phyloP scores from a whole-genome alignment of 1,140 invertebrate genomes.

The Cotesia vestalis region DNA sequence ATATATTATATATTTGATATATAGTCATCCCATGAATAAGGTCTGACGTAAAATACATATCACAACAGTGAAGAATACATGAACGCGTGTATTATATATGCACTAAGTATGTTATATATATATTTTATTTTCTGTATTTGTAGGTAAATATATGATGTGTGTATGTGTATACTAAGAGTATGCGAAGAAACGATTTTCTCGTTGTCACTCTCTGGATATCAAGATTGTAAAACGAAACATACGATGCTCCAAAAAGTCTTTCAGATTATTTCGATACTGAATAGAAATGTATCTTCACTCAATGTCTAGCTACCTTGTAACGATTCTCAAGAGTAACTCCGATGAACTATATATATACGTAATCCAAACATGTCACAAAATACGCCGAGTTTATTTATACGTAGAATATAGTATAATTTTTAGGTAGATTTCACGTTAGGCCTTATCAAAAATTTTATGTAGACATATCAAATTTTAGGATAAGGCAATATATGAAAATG shows the following conservation, averaged over 20 bases:
- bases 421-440: too few relatives aligned
- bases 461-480: too few relatives aligned
- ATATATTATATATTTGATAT: not conserved
- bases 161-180: not conserved
- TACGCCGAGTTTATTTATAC: too few relatives aligned
- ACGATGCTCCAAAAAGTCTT: slow-evolving; percentile 9
- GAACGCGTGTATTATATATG: too few relatives aligned
- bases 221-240: slow-evolving; percentile 11
- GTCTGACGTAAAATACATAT: too few relatives aligned
- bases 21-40: too few relatives aligned
- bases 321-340: slow-evolving; percentile 11
- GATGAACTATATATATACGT: too few relatives aligned
- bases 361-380: too few relatives aligned
- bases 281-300: slow-evolving; percentile 25
- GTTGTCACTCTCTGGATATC: slow-evolving; percentile 19
- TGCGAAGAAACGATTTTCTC: slow-evolving; percentile 19
- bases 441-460: too few relatives aligned
- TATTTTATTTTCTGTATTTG: not conserved
- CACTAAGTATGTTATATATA: not conserved
- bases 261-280: slow-evolving; percentile 7
- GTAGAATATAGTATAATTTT: too few relatives aligned
- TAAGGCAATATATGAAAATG: too few relatives aligned
- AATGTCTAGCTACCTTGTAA: slow-evolving; percentile 4
- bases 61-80: too few relatives aligned
- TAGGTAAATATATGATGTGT: not conserved